Base-by-base conservation (phyloP, 2,888 invertebrate genomes). In the Branchipolynoe longqiensis region DNA sequence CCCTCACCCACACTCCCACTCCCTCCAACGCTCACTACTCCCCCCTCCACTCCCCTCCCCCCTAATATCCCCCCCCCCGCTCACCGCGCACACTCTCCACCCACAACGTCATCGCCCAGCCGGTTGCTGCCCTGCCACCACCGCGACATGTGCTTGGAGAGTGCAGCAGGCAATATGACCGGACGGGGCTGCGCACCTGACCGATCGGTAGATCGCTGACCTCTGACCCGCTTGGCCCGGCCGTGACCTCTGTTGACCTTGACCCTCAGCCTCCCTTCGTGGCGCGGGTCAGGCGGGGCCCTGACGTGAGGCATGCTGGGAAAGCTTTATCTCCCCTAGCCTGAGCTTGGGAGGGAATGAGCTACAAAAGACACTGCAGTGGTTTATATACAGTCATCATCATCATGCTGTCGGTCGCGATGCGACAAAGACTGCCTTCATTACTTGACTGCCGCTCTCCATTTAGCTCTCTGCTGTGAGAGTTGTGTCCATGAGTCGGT, bases 71-170 rank as follows among this genome's bases (percentile, higher is more conserved):
- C n/a, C n/a, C n/a, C n/a, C n/a, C n/a, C n/a, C n/a, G n/a, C n/a
- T n/a, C n/a, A n/a, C n/a, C n/a, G n/a, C n/a, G n/a, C n/a, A 56
- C 31, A 62, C 62, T 62, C 62, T 62, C 62, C 62, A 62, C 14
- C 6, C 62, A 62, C n/a, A 62, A 14, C 62, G 25, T 28, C 25
- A 62, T 25, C 31, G 62, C 25, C 31, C 31, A 62, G 25, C 62
- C 12, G 62, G 31, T 4, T n/a, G n/a, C n/a, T n/a, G n/a, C n/a
- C n/a, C n/a, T n/a, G n/a, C n/a, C n/a, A n/a, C n/a, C 25, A 62
- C 62, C 62, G 3, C 18, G 62, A 25, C 25, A n/a, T 62, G 1
- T 25, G 62, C 3, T 4, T 62, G 62, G 62, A 62, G 62, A 62
- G 31, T 62, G 62, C n/a, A n/a, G 18, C 31, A 6, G 18, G 62